These are phyloP conservation scores for Calyptommatus sinebrachiatus DNA, from an alignment of 2,113 vertebrate species.

Conservation along the genomic window DNA sequence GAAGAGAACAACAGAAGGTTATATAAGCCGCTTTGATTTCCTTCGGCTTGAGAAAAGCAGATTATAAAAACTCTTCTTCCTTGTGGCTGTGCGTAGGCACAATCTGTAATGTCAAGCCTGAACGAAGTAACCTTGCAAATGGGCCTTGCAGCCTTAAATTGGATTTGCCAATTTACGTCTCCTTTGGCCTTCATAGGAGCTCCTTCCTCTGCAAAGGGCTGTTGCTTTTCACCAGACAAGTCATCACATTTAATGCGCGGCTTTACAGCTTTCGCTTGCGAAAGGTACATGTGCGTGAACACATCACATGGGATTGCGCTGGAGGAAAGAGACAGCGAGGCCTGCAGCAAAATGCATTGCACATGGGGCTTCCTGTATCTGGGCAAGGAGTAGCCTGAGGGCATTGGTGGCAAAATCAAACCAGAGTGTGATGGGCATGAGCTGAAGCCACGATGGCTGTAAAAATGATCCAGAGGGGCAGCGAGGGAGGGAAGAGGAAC, in stretches of 20 bases:
- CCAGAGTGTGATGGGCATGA: background rate
- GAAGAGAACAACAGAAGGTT: too few species aligned
- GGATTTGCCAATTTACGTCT: background rate
- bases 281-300: background rate
- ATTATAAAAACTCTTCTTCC: too few species aligned
- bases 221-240: background rate
- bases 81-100: too few species aligned
- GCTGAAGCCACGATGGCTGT: background rate
- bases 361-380: background rate
- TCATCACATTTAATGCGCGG: background rate
- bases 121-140: background rate
- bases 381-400: background rate
- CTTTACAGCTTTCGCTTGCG: background rate
- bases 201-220: too few species aligned
- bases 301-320: background rate
- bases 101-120: background rate
- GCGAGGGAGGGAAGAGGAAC: too few species aligned
- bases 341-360: background rate
- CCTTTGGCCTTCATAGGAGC: too few species aligned
- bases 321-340: background rate
- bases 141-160: background rate
- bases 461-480: background rate
- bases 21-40: too few species aligned
- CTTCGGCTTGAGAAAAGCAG: too few species aligned
- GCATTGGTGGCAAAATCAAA: background rate